phyloP scores from a whole-genome alignment of 1,140 invertebrate genomes.

The Drepana arcuata region DNA sequence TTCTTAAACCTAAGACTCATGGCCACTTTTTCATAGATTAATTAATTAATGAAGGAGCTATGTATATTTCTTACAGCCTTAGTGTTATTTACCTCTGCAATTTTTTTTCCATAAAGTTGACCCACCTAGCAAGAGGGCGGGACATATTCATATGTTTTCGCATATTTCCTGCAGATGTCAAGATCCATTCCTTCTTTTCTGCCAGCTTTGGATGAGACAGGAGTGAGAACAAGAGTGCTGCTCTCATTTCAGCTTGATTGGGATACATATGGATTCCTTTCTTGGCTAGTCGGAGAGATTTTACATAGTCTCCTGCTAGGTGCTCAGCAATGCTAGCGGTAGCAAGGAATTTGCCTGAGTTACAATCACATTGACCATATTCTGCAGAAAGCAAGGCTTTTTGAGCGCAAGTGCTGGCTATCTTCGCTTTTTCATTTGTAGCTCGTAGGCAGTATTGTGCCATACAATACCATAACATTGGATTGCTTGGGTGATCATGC shows the following conservation, averaged over 20 bases:
- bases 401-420: constrained; percentile 50
- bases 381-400: constrained; percentile 34
- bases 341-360: constrained; percentile 46
- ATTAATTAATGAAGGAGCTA: too few species aligned
- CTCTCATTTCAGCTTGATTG: constrained; percentile 49
- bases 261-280: constrained; percentile 53
- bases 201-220: constrained; percentile 30
- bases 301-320: constrained; percentile 35
- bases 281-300: constrained; percentile 41
- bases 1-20: too few species aligned
- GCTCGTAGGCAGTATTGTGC: constrained; percentile 48
- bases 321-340: constrained; percentile 56
- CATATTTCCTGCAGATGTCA: constrained; percentile 32
- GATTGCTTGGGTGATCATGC: constrained; percentile 46
- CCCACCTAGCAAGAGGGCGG: constrained; percentile 40
- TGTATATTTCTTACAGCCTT: too few species aligned
- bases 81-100: constrained; percentile 17
- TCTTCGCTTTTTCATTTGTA: constrained; percentile 30
- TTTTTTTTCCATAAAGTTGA: constrained; percentile 50
- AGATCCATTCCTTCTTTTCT: constrained; percentile 39
- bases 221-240: constrained; percentile 43
- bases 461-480: constrained; percentile 51
- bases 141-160: constrained; percentile 39
- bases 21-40: too few species aligned
- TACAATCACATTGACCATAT: constrained; percentile 18